Evolutionary conservation across 2,113 vertebrate genomes (phyloP), one percentile per base, ranked within the genome.

Genomic region (Cottus gobio): DNA sequence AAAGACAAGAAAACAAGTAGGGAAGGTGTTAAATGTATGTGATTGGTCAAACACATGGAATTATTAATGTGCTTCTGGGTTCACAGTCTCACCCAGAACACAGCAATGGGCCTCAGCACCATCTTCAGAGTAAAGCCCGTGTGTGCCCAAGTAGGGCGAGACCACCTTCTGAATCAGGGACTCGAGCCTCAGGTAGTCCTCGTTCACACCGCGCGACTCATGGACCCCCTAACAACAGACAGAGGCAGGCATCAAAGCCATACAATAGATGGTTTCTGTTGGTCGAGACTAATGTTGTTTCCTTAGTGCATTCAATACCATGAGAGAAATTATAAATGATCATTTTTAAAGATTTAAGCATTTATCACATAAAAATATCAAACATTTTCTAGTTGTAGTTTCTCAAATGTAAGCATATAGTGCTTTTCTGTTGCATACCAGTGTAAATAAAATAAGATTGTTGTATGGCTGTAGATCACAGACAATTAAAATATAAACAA

Each of bases 161-260:
- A 95, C 97, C 3, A 99, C 97, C 80, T 97, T 98, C 94, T 98
- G 97, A 84, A 99, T 90, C 73, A 99, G 92, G 0, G 95, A 93
- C 93, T 99, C 98, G 73, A 99, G 91, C 79, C 96, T 96, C 87
- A 99, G 82, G 87, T 99, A 99, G 77, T 98, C 98, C 79, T 98
- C 97, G 2, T 96, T 96, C 70, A 97, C 96, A 0, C 97, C 97
- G 61, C 96, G 92, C 0, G 92, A 71, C 71, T 95, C 94, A 39
- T 94, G 94, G 68, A 95, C 94, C 48, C 94, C 94, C 94, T 95
- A 46, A 34, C 70, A 36, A 66, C 50, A 76, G 16, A 39, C 56
- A 31, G 15, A 31, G 57, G n/a, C 60, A 20, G 16, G 3, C 39
- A 62, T 46, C 8, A 20, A 0, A 46, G 4, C 28, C n/a, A 39